Evolutionary conservation across 2,797 vertebrate species (phyloP).

Genomic region (Aphelocoma californica): DNA sequence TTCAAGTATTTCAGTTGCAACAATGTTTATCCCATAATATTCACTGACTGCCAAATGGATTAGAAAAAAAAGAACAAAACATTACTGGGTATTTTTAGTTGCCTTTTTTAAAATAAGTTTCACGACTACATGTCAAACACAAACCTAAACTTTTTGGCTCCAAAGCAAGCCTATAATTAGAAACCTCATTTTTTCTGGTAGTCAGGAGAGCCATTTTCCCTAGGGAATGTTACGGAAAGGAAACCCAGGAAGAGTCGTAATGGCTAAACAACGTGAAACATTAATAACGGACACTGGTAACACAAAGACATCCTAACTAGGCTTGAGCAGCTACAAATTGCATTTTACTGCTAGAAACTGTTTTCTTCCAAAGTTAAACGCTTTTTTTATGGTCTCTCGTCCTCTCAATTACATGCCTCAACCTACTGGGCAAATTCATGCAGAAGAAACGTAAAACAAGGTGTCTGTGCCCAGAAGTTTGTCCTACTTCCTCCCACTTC

Average conservation of each 20-base stretch:
- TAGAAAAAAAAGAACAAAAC: background rate
- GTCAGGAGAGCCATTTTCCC: conserved; percentile 35
- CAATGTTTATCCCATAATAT: conserved; percentile 55
- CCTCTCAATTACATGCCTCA: background rate
- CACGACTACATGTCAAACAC: conserved; percentile 57
- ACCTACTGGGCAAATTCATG: background rate
- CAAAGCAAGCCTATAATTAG: conserved; percentile 56
- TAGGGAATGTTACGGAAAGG: conserved; percentile 33
- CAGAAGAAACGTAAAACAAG: background rate
- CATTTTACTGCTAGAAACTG: background rate
- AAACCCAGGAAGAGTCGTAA: conserved; percentile 48
- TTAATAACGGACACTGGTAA: background rate
- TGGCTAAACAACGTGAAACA: background rate
- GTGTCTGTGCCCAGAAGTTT: background rate
- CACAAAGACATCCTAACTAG: background rate
- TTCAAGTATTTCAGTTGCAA: background rate
- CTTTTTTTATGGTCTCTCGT: background rate
- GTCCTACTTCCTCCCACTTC: background rate
- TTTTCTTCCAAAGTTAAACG: background rate
- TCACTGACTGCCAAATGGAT: conserved; percentile 46
- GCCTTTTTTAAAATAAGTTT: conserved; percentile 28
- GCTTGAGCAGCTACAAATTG: background rate
- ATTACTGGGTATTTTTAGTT: conserved; percentile 66
- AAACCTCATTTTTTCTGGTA: conserved; percentile 46
- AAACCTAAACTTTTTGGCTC: conserved; percentile 56